phyloP scores from a whole-genome alignment of 2,797 vertebrate species.

The Acipenser oxyrinchus region DNA sequence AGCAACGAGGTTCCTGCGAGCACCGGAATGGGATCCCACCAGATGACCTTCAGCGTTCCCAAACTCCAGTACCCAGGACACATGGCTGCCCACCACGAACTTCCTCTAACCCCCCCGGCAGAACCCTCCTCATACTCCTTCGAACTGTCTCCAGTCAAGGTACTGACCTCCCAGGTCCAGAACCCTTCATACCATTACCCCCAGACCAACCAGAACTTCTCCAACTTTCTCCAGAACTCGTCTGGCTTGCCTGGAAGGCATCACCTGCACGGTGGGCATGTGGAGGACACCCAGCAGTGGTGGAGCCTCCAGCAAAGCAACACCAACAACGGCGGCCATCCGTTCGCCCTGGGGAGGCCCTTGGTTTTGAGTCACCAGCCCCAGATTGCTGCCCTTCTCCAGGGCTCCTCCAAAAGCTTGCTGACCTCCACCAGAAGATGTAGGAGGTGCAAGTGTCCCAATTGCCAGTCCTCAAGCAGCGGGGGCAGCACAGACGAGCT shows the following conservation, averaged over 20 bases:
- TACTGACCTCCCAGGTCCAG: slow-evolving; percentile 59
- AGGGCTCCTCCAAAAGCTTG: slow-evolving; percentile 69
- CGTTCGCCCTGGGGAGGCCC: slow-evolving; percentile 60
- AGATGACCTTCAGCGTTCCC: slow-evolving; percentile 70
- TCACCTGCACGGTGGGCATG: slow-evolving; percentile 52
- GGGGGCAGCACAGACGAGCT: slow-evolving; percentile 46
- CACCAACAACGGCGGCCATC: slow-evolving; percentile 47
- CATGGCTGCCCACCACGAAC: slow-evolving; percentile 67
- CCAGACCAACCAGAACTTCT: slow-evolving; percentile 72
- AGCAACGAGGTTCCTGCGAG: slow-evolving; percentile 68
- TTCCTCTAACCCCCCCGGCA: slow-evolving; percentile 74
- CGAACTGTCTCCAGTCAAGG: slow-evolving; percentile 74
- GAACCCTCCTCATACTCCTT: slow-evolving; percentile 70
- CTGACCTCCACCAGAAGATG: slow-evolving; percentile 72
- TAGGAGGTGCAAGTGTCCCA: slow-evolving; percentile 75
- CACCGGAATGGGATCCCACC: slow-evolving; percentile 58
- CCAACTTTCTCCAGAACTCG: slow-evolving; percentile 65
- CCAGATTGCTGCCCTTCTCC: slow-evolving; percentile 72
- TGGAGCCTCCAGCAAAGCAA: slow-evolving; percentile 74
- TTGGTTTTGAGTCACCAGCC: slow-evolving; percentile 73
- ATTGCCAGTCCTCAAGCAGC: slow-evolving; percentile 59
- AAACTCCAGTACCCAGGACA: slow-evolving; percentile 73
- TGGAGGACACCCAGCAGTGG: slow-evolving; percentile 73
- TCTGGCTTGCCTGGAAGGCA: slow-evolving; percentile 45
- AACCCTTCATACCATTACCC: slow-evolving; percentile 56